These are phyloP conservation scores for Nomada lathburiana DNA, from an alignment of 2,888 invertebrate genomes.

Conservation along the genomic window DNA sequence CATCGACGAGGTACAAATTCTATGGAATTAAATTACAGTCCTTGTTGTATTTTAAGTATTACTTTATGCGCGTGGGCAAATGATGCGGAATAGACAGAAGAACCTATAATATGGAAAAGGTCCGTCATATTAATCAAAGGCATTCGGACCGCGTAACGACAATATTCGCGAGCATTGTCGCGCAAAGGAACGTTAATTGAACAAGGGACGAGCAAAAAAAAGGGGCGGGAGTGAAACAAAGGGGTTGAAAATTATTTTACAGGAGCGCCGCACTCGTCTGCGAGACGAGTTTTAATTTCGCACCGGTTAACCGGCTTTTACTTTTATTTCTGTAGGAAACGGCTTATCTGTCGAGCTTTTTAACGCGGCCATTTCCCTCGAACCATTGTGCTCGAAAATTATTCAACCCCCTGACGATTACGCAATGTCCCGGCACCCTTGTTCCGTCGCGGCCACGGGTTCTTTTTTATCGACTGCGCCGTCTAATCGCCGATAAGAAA, in stretches of 20 bases:
- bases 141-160: constrained; percentile 18
- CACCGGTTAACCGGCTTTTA: constrained; percentile 28
- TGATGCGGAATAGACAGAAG: background rate
- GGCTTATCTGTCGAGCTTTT: constrained; percentile 39
- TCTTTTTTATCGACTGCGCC: constrained; percentile 49
- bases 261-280: constrained; percentile 37
- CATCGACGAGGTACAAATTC: constrained; percentile 4
- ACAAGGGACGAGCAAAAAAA: background rate
- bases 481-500: constrained; percentile 55
- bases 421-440: background rate
- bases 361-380: background rate
- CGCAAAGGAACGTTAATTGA: constrained; percentile 28
- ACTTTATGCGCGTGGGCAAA: background rate
- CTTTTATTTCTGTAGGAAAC: constrained; percentile 27
- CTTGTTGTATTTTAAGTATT: too few relatives aligned
- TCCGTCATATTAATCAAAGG: background rate
- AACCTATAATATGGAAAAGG: too few relatives aligned
- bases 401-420: constrained; percentile 8
- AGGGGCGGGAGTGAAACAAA: constrained; percentile 4
- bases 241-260: constrained; percentile 39
- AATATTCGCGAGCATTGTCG: constrained; percentile 18
- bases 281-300: constrained; percentile 48
- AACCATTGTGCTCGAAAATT: constrained; percentile 28
- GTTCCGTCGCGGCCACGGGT: background rate
- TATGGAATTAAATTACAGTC: too few relatives aligned